phyloP scores from a whole-genome alignment of 2,113 vertebrate species.

The Dipodomys merriami region DNA sequence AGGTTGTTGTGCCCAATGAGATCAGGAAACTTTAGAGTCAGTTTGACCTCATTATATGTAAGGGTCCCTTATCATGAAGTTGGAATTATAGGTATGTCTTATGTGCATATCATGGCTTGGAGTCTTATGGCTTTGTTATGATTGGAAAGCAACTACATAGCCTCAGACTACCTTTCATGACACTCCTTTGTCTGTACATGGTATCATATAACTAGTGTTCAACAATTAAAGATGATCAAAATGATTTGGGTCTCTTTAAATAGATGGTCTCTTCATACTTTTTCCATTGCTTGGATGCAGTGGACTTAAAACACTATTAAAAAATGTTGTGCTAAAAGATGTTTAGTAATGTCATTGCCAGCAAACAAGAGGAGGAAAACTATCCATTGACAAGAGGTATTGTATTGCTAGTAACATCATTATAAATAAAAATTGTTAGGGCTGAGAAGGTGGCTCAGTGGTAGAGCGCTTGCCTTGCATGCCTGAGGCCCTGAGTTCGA shows the following conservation, averaged over 20 bases:
- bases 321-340: neutral
- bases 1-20: conserved; percentile 20
- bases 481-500: no score
- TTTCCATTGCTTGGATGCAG: neutral
- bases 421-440: neutral
- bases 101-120: neutral
- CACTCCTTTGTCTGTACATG: neutral
- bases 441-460: no score
- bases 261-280: neutral
- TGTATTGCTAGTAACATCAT: neutral
- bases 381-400: neutral
- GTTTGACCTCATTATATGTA: neutral
- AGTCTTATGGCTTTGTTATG: neutral
- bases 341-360: neutral
- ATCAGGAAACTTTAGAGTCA: neutral
- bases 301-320: neutral
- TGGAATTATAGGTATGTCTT: neutral
- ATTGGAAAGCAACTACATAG: neutral
- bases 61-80: neutral
- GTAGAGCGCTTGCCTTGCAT: no score
- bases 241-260: neutral
- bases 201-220: neutral
- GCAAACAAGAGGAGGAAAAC: neutral
- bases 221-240: neutral
- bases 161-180: neutral